Conservation (phyloP, 2,888 invertebrate genomes). For the Stenotaenia linearis region DNA sequence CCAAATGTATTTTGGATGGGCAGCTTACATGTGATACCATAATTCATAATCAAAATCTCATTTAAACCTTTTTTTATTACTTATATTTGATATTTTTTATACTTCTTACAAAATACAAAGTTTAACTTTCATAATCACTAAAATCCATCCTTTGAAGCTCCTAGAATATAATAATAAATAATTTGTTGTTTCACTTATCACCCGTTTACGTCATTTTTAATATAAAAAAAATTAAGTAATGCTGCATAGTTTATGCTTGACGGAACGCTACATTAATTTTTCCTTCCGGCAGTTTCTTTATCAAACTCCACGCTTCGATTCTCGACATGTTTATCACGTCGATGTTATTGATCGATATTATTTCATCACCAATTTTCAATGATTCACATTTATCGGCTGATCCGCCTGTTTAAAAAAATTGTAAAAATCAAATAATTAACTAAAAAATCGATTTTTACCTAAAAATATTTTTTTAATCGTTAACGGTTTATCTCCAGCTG, state of each 20-base stretch:
- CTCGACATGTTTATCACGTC: slow-evolving; percentile 79
- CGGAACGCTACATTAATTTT: background rate
- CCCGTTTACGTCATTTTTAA: background rate
- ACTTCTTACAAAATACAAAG: background rate
- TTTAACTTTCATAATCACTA: background rate
- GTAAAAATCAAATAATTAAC: slow-evolving; percentile 3
- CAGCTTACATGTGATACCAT: too few species aligned
- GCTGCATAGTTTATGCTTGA: background rate
- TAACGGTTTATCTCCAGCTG: slow-evolving; percentile 79
- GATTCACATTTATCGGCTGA: slow-evolving; percentile 74
- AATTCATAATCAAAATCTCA: too few species aligned
- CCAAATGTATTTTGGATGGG: slow-evolving; percentile 73
- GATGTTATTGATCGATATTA: slow-evolving; percentile 73
- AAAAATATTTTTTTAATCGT: slow-evolving; percentile 89
- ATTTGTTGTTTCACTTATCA: background rate
- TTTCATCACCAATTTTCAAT: slow-evolving; percentile 78
- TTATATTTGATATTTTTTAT: too few species aligned
- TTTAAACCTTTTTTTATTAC: too few species aligned
- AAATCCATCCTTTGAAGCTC: background rate
- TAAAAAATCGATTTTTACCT: too few species aligned
- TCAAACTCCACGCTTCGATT: slow-evolving; percentile 87
- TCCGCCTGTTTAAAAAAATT: slow-evolving; percentile 33
- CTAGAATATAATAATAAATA: background rate
- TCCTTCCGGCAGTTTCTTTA: slow-evolving; percentile 83
- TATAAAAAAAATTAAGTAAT: background rate